Evolutionary conservation across 2,888 invertebrate species (phyloP), one percentile per base, ranked within the genome.

Genomic region (Drosophila leonis): DNA sequence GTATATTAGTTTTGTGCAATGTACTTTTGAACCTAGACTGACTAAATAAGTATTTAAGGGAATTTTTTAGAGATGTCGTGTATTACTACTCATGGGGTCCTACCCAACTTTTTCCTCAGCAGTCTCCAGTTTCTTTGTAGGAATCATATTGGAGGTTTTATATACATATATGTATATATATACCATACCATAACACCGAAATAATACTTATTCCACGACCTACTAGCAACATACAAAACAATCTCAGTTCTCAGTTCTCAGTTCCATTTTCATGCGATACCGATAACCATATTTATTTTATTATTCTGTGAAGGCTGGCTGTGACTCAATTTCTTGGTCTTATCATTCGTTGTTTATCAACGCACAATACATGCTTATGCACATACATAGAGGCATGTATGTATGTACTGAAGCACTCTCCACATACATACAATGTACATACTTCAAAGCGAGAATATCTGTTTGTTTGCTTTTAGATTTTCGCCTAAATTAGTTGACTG

Each of bases 331-430:
- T 78, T 74, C 78, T 77, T 64, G 49, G 13, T 39, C 62, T 77
- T 77, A 77, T 77, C 76, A 78, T 62, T 62, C 29, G 41, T 44
- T 74, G 64, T 71, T 77, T 78, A 77, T 78, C 78, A 77, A 65
- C 65, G 63, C 48, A 61, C 62, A 63, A 33, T 20, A 61, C 15
- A 24, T 12, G 31, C 13, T 42, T 13, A 41, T 31, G 12, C 20
- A 33, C 31, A 55, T 24, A 42, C 6, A 20, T 35, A 39, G 2
- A 3, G 2, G 24, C 24, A 3, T 13, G 5, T 13, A 20, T 49
- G 35, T 52, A 35, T 35, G 24, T 52, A 15, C 24, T 35, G 10
- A 20, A 33, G 35, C 31, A 31, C 31, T 31, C 49, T 49, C n/a
- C n/a, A 42, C 13, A 63, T 12, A 29, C 9, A 37, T n/a, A 51